Conservation (phyloP, 2,113 vertebrate genomes). For the Falco punctatus region DNA sequence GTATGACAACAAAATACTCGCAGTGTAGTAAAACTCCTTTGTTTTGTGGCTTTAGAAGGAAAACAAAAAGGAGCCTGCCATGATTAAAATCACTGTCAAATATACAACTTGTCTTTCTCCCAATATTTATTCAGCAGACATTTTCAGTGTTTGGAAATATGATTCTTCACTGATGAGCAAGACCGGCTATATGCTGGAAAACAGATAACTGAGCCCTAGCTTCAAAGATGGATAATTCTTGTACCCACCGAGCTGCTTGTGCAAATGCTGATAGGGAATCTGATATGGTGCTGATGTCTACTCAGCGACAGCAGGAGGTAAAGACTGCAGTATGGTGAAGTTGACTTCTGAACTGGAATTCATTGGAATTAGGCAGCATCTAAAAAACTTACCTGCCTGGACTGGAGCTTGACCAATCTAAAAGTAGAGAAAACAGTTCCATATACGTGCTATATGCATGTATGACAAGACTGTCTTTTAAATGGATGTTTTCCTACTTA, state of each 20-base stretch:
- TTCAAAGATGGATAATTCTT: not conserved
- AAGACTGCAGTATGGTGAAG: not conserved
- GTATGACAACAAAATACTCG: not conserved
- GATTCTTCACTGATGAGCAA: conserved; percentile 30
- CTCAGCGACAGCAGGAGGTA: not conserved
- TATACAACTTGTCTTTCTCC: not conserved
- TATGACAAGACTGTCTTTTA: not conserved
- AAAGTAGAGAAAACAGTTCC: not conserved
- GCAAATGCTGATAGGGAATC: not conserved
- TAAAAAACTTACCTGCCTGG: not conserved
- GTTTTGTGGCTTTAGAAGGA: not conserved
- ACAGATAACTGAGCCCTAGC: not conserved
- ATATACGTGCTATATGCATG: no score
- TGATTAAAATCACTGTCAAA: conserved; percentile 21
- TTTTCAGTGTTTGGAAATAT: conserved; percentile 16
- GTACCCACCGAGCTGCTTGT: not conserved
- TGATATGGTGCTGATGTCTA: not conserved
- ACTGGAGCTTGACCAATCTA: not conserved
- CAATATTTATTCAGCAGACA: conserved; percentile 11
- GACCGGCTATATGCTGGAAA: not conserved
- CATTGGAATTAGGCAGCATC: not conserved
- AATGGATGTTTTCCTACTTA: not conserved
- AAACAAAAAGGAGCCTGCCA: not conserved
- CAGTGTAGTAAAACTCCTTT: not conserved
- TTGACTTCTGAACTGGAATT: not conserved